Evolutionary conservation across 2,888 invertebrate genomes (phyloP).

Genomic region (Epirrhoe tristata): DNA sequence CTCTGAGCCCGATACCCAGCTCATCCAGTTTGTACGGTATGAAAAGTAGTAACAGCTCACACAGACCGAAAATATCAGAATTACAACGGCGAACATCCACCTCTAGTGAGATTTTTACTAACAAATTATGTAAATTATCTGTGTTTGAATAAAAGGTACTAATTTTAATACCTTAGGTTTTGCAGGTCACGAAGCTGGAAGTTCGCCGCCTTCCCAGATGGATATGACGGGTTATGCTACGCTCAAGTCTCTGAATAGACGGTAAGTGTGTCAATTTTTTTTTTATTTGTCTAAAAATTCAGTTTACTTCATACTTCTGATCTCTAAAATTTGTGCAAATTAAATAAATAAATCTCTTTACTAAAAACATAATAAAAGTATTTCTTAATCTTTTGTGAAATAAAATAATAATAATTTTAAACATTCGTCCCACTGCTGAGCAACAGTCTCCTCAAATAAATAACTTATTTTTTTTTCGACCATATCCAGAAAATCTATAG

Average conservation of each 20-base stretch:
- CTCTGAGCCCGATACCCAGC: constrained; percentile 95
- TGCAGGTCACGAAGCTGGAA: constrained; percentile 82
- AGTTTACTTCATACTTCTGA: neutral
- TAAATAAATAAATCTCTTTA: too few species aligned
- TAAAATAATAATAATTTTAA: too few species aligned
- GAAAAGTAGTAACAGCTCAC: constrained; percentile 70
- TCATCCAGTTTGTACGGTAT: constrained; percentile 89
- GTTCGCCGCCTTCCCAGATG: constrained; percentile 88
- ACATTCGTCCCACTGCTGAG: too few species aligned
- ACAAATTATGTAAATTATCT: constrained; percentile 15
- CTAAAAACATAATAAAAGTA: too few species aligned
- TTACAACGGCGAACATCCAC: constrained; percentile 83
- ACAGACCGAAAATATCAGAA: constrained; percentile 77
- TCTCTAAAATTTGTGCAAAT: too few species aligned
- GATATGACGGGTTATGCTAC: constrained; percentile 92
- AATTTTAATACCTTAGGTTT: constrained; percentile 61
- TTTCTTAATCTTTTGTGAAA: too few species aligned
- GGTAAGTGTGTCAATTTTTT: constrained; percentile 58
- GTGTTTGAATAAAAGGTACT: constrained; percentile 14
- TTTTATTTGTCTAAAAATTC: neutral
- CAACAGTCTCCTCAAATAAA: too few species aligned
- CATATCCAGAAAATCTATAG: too few species aligned
- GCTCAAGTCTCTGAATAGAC: constrained; percentile 88
- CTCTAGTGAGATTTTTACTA: constrained; percentile 75
- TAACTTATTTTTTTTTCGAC: constrained; percentile 1